These are phyloP conservation scores for Pseudopodoces humilis DNA, from an alignment of 2,113 vertebrate species.

Conservation along the genomic window DNA sequence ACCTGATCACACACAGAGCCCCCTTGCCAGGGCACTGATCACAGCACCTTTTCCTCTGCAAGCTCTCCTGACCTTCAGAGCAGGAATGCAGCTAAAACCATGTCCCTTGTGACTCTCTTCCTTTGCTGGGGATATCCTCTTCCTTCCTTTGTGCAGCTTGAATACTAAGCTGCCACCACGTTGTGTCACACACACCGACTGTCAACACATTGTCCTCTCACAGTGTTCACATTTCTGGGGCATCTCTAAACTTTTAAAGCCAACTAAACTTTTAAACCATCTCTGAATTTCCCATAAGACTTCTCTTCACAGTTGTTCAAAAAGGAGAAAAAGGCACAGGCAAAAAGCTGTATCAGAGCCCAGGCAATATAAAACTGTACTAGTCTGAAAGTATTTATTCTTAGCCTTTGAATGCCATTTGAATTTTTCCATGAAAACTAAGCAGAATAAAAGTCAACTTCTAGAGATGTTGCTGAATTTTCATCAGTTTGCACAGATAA, in stretches of 20 bases:
- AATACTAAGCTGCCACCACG: fast-evolving
- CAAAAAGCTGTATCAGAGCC: not conserved
- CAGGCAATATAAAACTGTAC: not conserved
- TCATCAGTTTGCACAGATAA: not conserved
- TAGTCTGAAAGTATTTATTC: not conserved
- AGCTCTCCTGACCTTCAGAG: not conserved
- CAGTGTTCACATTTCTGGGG: not conserved
- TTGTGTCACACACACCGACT: fast-evolving
- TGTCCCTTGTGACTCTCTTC: not conserved
- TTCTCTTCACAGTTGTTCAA: not conserved
- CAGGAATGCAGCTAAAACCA: not conserved
- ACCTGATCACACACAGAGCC: not conserved
- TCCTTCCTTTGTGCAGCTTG: not conserved
- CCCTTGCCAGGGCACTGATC: not conserved
- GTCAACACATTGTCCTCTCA: not conserved
- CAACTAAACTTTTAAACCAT: not conserved
- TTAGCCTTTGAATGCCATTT: not conserved
- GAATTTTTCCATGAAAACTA: not conserved
- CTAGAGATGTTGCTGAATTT: not conserved
- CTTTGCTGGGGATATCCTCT: not conserved
- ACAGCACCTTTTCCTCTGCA: not conserved
- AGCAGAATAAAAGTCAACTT: not conserved
- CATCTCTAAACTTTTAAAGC: too few species aligned
- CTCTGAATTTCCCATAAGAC: not conserved
- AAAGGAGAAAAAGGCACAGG: not conserved